A percentile compares a stretch with the other conserved stretches of the same genome.
phyloP scores from a whole-genome alignment of 2,888 invertebrate species.

The Caenorhabditis imperialis region DNA sequence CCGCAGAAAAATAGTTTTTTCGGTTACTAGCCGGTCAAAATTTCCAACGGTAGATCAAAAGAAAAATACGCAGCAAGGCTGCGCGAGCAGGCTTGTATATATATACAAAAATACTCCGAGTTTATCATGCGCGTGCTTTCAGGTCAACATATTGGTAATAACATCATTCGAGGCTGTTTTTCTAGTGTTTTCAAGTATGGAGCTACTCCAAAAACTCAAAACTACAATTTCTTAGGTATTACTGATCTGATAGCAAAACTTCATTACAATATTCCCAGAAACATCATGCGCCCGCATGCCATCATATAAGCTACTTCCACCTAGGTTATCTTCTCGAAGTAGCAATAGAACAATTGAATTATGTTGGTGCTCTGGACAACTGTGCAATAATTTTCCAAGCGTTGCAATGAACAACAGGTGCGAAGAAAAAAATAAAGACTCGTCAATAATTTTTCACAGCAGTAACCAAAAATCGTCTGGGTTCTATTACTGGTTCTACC shows the following conservation, averaged over 20 bases:
- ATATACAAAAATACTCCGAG: too few species aligned
- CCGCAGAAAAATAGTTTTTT: too few species aligned
- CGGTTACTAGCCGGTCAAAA: too few species aligned
- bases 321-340: conserved; percentile 68
- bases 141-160: conserved; percentile 77
- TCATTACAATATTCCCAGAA: conserved; percentile 38
- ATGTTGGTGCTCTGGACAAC: conserved; percentile 74
- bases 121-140: conserved; percentile 24
- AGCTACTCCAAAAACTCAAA: conserved; percentile 48
- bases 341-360: conserved; percentile 74
- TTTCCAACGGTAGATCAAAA: too few species aligned
- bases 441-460: too few species aligned
- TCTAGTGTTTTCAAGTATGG: conserved; percentile 75
- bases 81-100: too few species aligned
- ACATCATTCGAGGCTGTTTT: conserved; percentile 77
- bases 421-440: too few species aligned
- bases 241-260: neutral
- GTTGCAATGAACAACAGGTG: conserved; percentile 58
- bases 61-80: too few species aligned
- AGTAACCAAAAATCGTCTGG: too few species aligned
- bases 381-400: conserved; percentile 76
- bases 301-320: conserved; percentile 70
- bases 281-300: conserved; percentile 66
- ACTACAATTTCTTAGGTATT: too few species aligned
- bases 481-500: too few species aligned